Base-by-base conservation (phyloP, 1,140 invertebrate species). In the Teleogryllus occipitalis region DNA sequence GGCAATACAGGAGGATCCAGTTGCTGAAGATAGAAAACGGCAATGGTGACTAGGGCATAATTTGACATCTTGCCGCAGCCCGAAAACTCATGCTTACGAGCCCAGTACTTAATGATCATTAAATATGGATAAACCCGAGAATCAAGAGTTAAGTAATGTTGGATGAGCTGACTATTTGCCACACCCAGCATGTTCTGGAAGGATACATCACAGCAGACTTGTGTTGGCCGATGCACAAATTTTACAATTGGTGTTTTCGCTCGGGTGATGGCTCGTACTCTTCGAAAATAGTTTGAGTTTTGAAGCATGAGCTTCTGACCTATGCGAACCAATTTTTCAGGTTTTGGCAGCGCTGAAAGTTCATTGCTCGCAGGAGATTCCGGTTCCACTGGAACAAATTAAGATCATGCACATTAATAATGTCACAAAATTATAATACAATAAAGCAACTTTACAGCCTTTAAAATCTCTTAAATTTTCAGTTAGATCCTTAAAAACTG, bases 241-340 rank as follows among this genome's bases (percentile, higher is more conserved):
- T 93, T 93, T 18, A 94, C 89, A 81, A 94, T 93, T 46, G 93
- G 93, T 14, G 90, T 91, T 85, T 91, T 92, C 18, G 92, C 92
- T 73, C 86, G 86, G 7, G 90, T 88, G 81, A 93, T 92, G 78
- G 88, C 83, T 22, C 90, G 79, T 47, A 93, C 85, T 80, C 90
- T 87, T 0, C 83, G 82, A 84, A 91, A 92, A 7, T 87, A 74
- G 0, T 73, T 8, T 7, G 83, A 82, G 65, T 84, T 85, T 8
- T 39, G 54, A 7, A 65, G 18, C 46, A 74, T n/a, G 10, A 78
- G 21, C 15, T 27, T 78, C 22, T 78, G 47, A 10, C 15, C 65
- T 1, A 7, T n/a, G 49, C 27, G 46, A n/a, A 78, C 46, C 3
- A 14, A 15, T 21, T 48, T 74, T n/a, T 74, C 46, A 8, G 21